Conservation (phyloP, 2,797 vertebrate genomes). For the Ptychobarbus kaznakovi region DNA sequence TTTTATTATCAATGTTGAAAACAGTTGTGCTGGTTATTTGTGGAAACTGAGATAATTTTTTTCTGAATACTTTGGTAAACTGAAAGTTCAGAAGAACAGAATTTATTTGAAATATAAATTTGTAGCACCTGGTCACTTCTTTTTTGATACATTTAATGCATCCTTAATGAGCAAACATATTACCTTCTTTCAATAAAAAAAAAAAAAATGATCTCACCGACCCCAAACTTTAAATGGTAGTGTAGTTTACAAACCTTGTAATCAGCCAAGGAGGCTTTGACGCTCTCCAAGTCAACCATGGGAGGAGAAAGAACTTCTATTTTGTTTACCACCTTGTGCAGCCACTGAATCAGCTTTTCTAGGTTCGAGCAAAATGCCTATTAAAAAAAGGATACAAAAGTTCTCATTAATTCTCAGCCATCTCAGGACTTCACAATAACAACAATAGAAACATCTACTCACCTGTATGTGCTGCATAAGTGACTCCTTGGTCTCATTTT, state of each 20-base stretch:
- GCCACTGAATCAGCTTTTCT: slow-evolving; percentile 86
- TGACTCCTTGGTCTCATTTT: slow-evolving; percentile 69
- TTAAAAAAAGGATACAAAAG: slow-evolving; percentile 33
- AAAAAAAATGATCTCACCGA: background rate
- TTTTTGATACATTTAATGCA: background rate
- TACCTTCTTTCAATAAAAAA: background rate
- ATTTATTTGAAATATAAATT: background rate
- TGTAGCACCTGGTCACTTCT: background rate
- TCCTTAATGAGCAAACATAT: background rate
- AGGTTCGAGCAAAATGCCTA: slow-evolving; percentile 90
- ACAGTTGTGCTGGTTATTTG: background rate
- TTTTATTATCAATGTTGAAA: background rate
- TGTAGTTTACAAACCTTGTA: slow-evolving; percentile 80
- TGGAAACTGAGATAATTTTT: background rate
- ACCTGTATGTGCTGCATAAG: slow-evolving; percentile 88
- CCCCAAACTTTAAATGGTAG: background rate
- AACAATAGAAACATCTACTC: slow-evolving; percentile 51
- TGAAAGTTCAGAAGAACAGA: background rate
- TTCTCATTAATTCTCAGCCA: background rate
- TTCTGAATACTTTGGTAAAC: background rate
- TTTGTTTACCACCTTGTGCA: slow-evolving; percentile 77
- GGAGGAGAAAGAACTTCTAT: slow-evolving; percentile 75
- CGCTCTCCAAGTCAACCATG: slow-evolving; percentile 67
- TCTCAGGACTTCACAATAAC: background rate
- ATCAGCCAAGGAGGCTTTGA: slow-evolving; percentile 80